phyloP scores from a whole-genome alignment of 1,140 invertebrate species.

The Drosophila arizonae region DNA sequence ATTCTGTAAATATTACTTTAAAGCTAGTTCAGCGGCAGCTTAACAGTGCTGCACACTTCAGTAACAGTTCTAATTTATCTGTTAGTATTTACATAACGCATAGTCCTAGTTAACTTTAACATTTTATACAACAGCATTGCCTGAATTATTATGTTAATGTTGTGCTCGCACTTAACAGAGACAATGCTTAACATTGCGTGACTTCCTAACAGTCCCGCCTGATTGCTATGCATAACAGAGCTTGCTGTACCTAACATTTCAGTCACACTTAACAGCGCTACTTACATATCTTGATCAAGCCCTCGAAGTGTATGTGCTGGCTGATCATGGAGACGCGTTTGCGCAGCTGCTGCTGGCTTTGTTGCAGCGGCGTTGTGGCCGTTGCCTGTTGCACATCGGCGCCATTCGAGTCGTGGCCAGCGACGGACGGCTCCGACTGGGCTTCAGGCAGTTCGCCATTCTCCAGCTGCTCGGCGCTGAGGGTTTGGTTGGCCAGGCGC shows the following conservation, averaged over 20 bases:
- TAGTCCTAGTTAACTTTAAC: too few relatives aligned
- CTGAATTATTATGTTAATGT: too few relatives aligned
- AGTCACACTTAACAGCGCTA: not conserved
- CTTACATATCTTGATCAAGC: constrained; percentile 76
- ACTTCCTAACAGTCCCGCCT: too few relatives aligned
- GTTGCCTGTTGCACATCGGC: constrained; percentile 61
- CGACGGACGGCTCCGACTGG: constrained; percentile 37
- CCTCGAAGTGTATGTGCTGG: constrained; percentile 74
- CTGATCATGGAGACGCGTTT: constrained; percentile 75
- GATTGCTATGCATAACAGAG: too few relatives aligned
- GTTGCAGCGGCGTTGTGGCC: constrained; percentile 63
- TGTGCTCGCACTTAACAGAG: too few relatives aligned
- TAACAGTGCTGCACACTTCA: too few relatives aligned
- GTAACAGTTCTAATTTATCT: too few relatives aligned
- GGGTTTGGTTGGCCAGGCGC: constrained; percentile 76
- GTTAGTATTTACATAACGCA: too few relatives aligned
- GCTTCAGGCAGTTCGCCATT: constrained; percentile 76
- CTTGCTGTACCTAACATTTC: not conserved
- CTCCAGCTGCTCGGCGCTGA: constrained; percentile 81
- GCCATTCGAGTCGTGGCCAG: constrained; percentile 60
- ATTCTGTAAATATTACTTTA: too few relatives aligned
- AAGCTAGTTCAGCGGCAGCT: too few relatives aligned
- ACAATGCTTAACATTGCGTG: too few relatives aligned
- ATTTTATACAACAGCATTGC: too few relatives aligned
- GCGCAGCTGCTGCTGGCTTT: constrained; percentile 64